These are phyloP conservation scores for Pachypeltis micranthus DNA, from an alignment of 1,140 invertebrate species.

Conservation along the genomic window DNA sequence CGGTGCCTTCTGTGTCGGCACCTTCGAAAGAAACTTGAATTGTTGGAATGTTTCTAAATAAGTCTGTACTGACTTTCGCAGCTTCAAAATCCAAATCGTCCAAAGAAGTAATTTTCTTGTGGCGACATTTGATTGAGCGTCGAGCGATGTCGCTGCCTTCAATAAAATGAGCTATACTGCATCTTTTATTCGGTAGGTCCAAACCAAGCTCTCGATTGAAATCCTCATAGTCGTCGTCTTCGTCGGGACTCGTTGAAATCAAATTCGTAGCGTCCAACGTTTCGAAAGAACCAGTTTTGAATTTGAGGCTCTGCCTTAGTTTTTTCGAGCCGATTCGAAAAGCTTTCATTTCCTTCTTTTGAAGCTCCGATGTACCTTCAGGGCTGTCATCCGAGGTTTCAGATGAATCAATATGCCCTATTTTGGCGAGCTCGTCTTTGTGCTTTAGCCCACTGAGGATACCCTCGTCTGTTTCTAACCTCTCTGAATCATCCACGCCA, in stretches of 20 bases:
- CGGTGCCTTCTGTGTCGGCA: slow-evolving; percentile 11
- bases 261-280: slow-evolving; percentile 29
- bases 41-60: slow-evolving; percentile 12
- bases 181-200: slow-evolving; percentile 18
- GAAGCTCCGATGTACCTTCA: slow-evolving; percentile 20
- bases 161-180: slow-evolving; percentile 47
- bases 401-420: slow-evolving; percentile 67
- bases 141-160: slow-evolving; percentile 68
- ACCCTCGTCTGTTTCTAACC: slow-evolving; percentile 10
- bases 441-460: slow-evolving; percentile 24
- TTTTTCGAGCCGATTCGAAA: slow-evolving; percentile 10
- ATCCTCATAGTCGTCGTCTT: slow-evolving; percentile 29
- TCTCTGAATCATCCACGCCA: slow-evolving; percentile 10
- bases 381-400: slow-evolving; percentile 52
- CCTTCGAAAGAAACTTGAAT: slow-evolving; percentile 22
- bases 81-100: slow-evolving; percentile 19
- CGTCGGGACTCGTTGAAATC: slow-evolving; percentile 29
- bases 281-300: slow-evolving; percentile 16
- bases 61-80: slow-evolving; percentile 9
- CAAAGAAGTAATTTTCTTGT: slow-evolving; percentile 27
- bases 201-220: slow-evolving; percentile 22
- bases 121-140: slow-evolving; percentile 42
- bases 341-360: slow-evolving; percentile 18
- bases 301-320: slow-evolving; percentile 19
- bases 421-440: slow-evolving; percentile 34